phyloP scores from a whole-genome alignment of 2,888 invertebrate genomes.

The Thalpophila matura region DNA sequence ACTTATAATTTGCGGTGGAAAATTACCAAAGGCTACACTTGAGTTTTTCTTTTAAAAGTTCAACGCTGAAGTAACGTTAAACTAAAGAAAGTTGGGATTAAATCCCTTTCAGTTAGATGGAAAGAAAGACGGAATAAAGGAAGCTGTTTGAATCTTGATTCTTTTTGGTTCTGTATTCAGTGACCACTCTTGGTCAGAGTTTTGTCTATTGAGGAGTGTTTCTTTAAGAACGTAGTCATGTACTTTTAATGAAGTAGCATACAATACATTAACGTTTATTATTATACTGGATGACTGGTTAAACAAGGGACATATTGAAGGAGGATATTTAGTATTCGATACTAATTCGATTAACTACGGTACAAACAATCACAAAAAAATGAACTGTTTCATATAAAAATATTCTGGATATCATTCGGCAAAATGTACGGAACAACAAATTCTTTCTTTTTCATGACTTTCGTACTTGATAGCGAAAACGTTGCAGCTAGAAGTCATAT shows the following conservation, averaged over 20 bases:
- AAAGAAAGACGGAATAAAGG: constrained; percentile 8
- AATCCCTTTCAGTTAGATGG: constrained; percentile 17
- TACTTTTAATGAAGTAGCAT: not conserved
- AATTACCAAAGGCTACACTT: constrained; percentile 35
- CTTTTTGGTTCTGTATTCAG: not conserved
- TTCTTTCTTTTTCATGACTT: too few relatives aligned
- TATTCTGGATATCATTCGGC: too few relatives aligned
- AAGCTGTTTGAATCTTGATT: constrained; percentile 27
- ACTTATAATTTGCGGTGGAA: constrained; percentile 43
- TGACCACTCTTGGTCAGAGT: constrained; percentile 12
- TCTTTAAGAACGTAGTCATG: not conserved
- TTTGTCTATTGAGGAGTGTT: constrained; percentile 5
- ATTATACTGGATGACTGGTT: too few relatives aligned
- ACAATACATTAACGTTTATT: too few relatives aligned
- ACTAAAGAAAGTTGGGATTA: constrained; percentile 40
- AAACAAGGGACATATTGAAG: too few relatives aligned
- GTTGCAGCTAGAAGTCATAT: too few relatives aligned
- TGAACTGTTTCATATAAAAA: too few relatives aligned
- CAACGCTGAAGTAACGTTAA: constrained; percentile 12
- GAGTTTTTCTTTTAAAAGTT: constrained; percentile 35
- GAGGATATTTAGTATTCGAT: too few relatives aligned
- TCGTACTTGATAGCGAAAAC: too few relatives aligned
- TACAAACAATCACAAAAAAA: too few relatives aligned
- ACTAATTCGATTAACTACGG: too few relatives aligned
- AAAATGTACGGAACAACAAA: too few relatives aligned